Evolutionary conservation across 2,113 vertebrate genomes (phyloP).

Genomic region (Bostrychus sinensis): DNA sequence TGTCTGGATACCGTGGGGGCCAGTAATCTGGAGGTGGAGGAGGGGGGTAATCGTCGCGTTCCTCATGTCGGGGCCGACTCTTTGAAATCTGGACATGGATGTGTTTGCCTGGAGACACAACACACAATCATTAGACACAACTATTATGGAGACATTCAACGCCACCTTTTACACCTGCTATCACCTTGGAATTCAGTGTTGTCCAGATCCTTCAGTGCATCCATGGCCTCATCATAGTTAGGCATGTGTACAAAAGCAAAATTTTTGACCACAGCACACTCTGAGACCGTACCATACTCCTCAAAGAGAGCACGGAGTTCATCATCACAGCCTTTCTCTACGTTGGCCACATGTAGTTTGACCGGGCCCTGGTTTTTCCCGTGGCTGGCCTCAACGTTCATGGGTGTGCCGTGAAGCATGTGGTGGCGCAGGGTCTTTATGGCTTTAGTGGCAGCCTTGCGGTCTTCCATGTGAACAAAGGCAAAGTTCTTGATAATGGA

Average conservation of each 20-base stretch:
- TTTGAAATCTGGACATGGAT: slow-evolving; percentile 98
- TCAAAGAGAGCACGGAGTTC: slow-evolving; percentile 82
- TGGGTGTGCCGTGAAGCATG: slow-evolving; percentile 79
- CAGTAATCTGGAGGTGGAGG: slow-evolving; percentile 89
- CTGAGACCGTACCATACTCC: slow-evolving; percentile 81
- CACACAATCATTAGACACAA: not conserved
- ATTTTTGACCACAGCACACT: slow-evolving; percentile 84
- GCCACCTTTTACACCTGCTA: not conserved
- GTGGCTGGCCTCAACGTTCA: slow-evolving; percentile 83
- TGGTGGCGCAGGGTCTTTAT: slow-evolving; percentile 79
- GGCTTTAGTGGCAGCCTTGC: slow-evolving; percentile 81
- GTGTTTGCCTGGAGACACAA: slow-evolving; percentile 85
- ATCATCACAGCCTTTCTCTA: slow-evolving; percentile 77
- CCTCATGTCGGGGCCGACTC: slow-evolving; percentile 88
- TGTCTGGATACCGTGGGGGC: slow-evolving; percentile 90
- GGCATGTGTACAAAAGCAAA: slow-evolving; percentile 86
- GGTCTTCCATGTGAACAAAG: slow-evolving; percentile 85
- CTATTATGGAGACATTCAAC: not conserved
- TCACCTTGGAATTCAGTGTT: slow-evolving; percentile 82
- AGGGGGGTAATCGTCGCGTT: slow-evolving; percentile 86
- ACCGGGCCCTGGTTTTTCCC: slow-evolving; percentile 80
- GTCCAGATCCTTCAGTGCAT: slow-evolving; percentile 82
- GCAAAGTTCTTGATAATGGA: slow-evolving; percentile 84
- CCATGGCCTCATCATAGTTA: slow-evolving; percentile 84
- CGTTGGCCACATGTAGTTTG: slow-evolving; percentile 82